Evolutionary conservation across 2,113 vertebrate species (phyloP).

Genomic region (Thinocorus orbignyianus): DNA sequence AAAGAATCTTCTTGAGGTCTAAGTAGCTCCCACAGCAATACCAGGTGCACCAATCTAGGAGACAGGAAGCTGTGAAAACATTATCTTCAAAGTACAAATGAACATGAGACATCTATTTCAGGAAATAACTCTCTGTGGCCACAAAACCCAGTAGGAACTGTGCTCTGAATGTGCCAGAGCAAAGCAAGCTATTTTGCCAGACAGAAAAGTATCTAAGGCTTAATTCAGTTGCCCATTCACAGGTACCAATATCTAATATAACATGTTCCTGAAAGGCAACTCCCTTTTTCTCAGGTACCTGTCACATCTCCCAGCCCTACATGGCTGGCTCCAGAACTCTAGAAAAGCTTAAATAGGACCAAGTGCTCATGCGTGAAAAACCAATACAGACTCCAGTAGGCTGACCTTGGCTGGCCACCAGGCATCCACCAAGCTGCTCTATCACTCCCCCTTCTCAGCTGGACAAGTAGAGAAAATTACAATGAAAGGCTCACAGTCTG

Average conservation of each 20-base stretch:
- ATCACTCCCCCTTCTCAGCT: not conserved
- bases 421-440: not conserved
- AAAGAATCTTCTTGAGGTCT: not conserved
- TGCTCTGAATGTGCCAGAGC: not conserved
- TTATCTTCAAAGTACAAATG: not conserved
- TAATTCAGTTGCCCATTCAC: not conserved
- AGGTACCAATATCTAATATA: not conserved
- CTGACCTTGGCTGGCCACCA: not conserved
- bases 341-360: not conserved
- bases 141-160: not conserved
- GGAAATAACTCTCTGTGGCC: not conserved
- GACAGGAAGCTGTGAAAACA: not conserved
- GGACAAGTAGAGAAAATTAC: not conserved
- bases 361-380: not conserved
- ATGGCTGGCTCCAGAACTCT: not conserved
- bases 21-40: not conserved
- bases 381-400: not conserved
- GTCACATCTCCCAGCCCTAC: not conserved
- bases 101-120: not conserved
- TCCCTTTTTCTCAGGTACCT: not conserved
- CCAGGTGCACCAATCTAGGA: not conserved
- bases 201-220: not conserved
- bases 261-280: not conserved
- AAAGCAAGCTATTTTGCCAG: not conserved
- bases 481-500: not conserved